Percentiles rank a stretch among this genome's conserved stretches.
Evolutionary conservation across 2,888 invertebrate species (phyloP).

Genomic region (Melanophora roralis): DNA sequence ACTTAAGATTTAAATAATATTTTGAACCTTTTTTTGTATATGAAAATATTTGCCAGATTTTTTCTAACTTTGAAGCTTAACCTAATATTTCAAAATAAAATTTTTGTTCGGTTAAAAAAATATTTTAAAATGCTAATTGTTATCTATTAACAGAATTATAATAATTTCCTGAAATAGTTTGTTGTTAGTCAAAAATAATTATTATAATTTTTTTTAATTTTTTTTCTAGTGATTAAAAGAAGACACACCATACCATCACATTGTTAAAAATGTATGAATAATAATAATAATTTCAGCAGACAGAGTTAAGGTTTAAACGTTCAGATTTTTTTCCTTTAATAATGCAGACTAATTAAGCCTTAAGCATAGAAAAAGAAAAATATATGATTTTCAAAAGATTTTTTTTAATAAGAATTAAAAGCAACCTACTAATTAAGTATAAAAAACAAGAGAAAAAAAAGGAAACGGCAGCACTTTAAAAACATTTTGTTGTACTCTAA

Average conservation of each 20-base stretch:
- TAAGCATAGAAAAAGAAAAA: slow-evolving; percentile 50
- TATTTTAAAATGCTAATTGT: neutral
- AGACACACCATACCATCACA: neutral
- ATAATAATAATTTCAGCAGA: neutral
- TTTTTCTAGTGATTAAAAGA: neutral
- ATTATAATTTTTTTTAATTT: slow-evolving; percentile 33
- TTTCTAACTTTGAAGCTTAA: no score
- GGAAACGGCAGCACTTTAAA: slow-evolving; percentile 41
- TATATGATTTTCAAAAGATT: slow-evolving; percentile 24
- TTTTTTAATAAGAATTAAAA: neutral
- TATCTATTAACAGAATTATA: slow-evolving; percentile 26
- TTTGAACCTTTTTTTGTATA: no score
- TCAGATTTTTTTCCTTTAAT: slow-evolving; percentile 26
- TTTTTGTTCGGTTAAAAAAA: no score
- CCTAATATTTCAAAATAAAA: no score
- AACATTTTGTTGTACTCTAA: slow-evolving; percentile 18
- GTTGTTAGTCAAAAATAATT: slow-evolving; percentile 39
- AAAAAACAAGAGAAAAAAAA: neutral
- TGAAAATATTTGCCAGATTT: neutral
- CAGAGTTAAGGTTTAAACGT: slow-evolving; percentile 18
- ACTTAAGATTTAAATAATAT: no score
- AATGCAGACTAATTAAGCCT: slow-evolving; percentile 56
- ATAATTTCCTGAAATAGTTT: slow-evolving; percentile 39
- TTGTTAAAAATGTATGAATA: neutral
- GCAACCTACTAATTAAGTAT: slow-evolving; percentile 27